Base-by-base conservation (phyloP, 1,140 invertebrate species). In the Nautilus pompilius region DNA sequence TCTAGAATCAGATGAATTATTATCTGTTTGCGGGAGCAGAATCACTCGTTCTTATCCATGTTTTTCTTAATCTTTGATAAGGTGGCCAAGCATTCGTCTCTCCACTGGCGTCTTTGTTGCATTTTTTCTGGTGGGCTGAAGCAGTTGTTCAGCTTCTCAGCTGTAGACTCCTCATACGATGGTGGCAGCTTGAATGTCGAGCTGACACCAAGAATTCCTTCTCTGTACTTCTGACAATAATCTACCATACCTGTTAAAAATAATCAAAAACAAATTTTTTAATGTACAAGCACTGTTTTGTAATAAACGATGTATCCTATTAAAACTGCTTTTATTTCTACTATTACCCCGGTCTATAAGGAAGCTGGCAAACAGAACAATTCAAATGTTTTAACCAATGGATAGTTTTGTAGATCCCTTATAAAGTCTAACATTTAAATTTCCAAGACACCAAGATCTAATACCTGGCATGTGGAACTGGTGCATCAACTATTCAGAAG, bases 81-180 rank as follows among this genome's bases (percentile, higher is more conserved):
- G 60, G 90, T 88, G 0, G 91, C 91, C 17, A 97, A 84, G 63
- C 90, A 90, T 32, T 87, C 84, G 75, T 97, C 93, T 48, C 94
- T 85, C 91, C 93, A 96, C 2, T 84, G 85, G 34, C 93, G 85
- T 61, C 92, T 82, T 56, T 91, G 88, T 41, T 84, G 85, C 22
- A 96, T 80, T 74, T 90, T 86, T n/a, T 92, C 87, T 10, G 94
- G 66, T 0, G 93, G 91, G n/a, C 91, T 64, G 28, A 96, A 78
- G 71, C 93, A 89, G 28, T 89, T 77, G 63, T 79, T 49, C 56
- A 84, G 74, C 33, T 76, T 72, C 54, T 80, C 65, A 4, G 66
- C 63, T 48, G 77, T 75, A 17, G 68, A 49, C 20, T 68, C 57
- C 89, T 90, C 90, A 69, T 88, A 88, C 84, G 92, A 90, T 69